Percentiles rank a stretch among this genome's conserved stretches.
Evolutionary conservation across 2,113 vertebrate genomes (phyloP).

Genomic region (Malurus cyaneus): DNA sequence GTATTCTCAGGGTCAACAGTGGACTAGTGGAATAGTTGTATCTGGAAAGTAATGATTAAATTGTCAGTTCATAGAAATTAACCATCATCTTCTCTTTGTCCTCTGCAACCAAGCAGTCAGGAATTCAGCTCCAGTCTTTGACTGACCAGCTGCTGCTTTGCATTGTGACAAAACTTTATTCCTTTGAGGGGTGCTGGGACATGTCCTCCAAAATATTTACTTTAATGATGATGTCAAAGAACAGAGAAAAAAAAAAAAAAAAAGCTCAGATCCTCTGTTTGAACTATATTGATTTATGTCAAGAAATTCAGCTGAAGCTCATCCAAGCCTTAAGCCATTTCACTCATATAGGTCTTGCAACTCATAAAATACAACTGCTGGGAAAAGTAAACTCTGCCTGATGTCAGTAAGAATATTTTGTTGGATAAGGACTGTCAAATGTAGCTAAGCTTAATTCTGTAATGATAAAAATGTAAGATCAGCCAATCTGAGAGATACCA

Average conservation of each 20-base stretch:
- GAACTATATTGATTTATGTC: not conserved
- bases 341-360: not conserved
- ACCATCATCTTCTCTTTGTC: not conserved
- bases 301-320: not conserved
- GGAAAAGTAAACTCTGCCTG: not conserved
- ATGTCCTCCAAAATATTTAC: not conserved
- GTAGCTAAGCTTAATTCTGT: not conserved
- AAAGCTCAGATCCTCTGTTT: not conserved
- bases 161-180: rapidly evolving
- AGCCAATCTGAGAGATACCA: not conserved
- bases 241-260: not conserved
- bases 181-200: not conserved
- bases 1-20: not conserved
- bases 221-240: not conserved
- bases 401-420: not conserved
- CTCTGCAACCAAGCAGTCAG: not conserved
- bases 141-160: not conserved
- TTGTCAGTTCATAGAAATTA: not conserved
- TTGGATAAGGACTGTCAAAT: not conserved
- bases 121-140: not conserved
- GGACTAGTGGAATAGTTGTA: not conserved
- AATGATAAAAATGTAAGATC: not conserved
- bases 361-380: not conserved
- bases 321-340: not conserved
- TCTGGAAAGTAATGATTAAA: not conserved